Conservation (phyloP, 2,888 invertebrate species). For the Pyrgus malvae region DNA sequence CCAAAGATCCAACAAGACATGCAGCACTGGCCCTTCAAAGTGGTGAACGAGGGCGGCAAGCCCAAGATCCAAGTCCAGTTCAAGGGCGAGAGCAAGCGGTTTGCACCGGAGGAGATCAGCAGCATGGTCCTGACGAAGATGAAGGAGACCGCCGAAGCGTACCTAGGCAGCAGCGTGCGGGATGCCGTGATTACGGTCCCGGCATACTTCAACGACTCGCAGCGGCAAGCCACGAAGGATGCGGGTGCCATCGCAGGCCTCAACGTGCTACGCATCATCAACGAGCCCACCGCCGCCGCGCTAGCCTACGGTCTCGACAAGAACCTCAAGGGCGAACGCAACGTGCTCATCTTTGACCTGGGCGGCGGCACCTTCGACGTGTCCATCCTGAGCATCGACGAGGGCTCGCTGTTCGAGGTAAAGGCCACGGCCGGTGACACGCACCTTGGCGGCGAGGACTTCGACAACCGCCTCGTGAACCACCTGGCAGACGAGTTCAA, state of each 20-base stretch:
- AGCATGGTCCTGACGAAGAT: too few relatives aligned
- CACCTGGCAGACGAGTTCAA: conserved; percentile 87
- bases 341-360: conserved; percentile 85
- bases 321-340: conserved; percentile 84
- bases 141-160: conserved; percentile 88
- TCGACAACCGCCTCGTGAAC: conserved; percentile 84
- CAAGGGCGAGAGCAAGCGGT: conserved; percentile 84
- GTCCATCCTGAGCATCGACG: conserved; percentile 91
- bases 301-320: conserved; percentile 87
- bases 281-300: conserved; percentile 90
- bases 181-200: conserved; percentile 92
- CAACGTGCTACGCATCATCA: conserved; percentile 91
- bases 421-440: conserved; percentile 92
- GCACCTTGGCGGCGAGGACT: too few relatives aligned
- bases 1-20: conserved; percentile 89
- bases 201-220: conserved; percentile 89
- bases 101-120: conserved; percentile 87
- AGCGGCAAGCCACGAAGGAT: conserved; percentile 90
- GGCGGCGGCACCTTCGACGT: conserved; percentile 90
- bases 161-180: conserved; percentile 84
- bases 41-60: conserved; percentile 84
- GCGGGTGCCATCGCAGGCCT: conserved; percentile 89
- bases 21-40: conserved; percentile 92
- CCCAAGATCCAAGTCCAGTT: conserved; percentile 86
- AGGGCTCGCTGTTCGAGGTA: conserved; percentile 89